Percentiles rank a stretch among this genome's conserved stretches.
These are phyloP conservation scores for Drosophila dives DNA, from an alignment of 2,888 invertebrate genomes.

Conservation along the genomic window DNA sequence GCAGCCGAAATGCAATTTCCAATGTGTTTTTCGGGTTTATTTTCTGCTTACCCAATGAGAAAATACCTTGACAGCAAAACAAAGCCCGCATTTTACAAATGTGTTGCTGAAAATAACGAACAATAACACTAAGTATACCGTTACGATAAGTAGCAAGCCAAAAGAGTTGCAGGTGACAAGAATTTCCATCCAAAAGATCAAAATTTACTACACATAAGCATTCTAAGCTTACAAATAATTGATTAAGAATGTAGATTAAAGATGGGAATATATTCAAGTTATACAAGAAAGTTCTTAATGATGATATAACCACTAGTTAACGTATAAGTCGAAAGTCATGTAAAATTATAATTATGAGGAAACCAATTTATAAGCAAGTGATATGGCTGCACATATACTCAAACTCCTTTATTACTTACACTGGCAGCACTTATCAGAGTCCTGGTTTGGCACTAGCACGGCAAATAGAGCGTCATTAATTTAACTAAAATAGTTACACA, in stretches of 20 bases:
- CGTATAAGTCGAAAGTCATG: neutral
- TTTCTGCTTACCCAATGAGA: neutral
- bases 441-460: slow-evolving; percentile 52
- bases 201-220: neutral
- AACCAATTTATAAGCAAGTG: slow-evolving; percentile 14
- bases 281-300: neutral
- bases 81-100: neutral
- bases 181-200: neutral
- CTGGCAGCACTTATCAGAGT: slow-evolving; percentile 64
- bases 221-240: neutral
- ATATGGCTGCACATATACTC: slow-evolving; percentile 29
- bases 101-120: neutral
- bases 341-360: slow-evolving; percentile 10
- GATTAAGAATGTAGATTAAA: neutral
- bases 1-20: neutral
- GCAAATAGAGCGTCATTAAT: slow-evolving; percentile 76
- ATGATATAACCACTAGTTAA: neutral
- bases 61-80: neutral
- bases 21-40: neutral
- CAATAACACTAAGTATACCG: neutral
- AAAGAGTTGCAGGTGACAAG: neutral
- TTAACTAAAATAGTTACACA: slow-evolving; percentile 73
- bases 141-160: neutral
- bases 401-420: slow-evolving; percentile 48
- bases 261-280: neutral